Evolutionary conservation across 2,113 vertebrate genomes (phyloP), one percentile per base, ranked within the genome.

Genomic region (Choloepus hoffmanni): DNA sequence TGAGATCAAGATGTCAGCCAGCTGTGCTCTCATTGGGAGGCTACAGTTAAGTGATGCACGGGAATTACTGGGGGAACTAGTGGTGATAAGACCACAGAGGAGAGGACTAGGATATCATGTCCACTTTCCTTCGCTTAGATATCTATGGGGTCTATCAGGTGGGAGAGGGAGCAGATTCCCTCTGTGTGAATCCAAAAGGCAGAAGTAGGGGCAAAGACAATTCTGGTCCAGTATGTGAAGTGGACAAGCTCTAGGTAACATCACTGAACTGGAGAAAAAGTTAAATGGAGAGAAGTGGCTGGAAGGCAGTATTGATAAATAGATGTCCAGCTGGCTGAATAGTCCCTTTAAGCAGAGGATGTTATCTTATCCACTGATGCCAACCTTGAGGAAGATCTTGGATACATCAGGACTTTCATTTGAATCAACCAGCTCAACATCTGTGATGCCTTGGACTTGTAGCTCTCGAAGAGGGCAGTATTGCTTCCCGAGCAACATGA

Each of bases 341-440:
- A 0, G 0, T 65, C n/a, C 4, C 55, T 67, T 36, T 3, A 10
- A 55, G 77, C 48, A 33, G 70, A 12, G 50, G 21, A 12, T 10
- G 14, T 28, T 13, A 16, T 3, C 30, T 45, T 28, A 11, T 3
- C 45, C 53, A 15, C 0, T 19, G 24, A n/a, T 0, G 0, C 16
- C 9, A 62, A 55, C 53, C 67, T 76, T 13, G 72, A 79, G 60
- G 43, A 40, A 16, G 30, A 24, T 33, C 36, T 18, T 36, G 26
- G 62, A 40, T 2, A 3, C 5, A 43, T 48, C n/a, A 18, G 2
- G 36, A n/a, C 90, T 76, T 58, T 74, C 7, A 13, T 1, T 8
- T 3, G 36, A 40, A 33, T 26, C 36, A n/a, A 36, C 79, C 62
- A 36, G 6, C 1, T 50, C 62, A 26, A 13, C 2, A 14, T 36